These are phyloP conservation scores for Epistrophe grossulariae DNA, from an alignment of 2,888 invertebrate genomes.

Conservation along the genomic window DNA sequence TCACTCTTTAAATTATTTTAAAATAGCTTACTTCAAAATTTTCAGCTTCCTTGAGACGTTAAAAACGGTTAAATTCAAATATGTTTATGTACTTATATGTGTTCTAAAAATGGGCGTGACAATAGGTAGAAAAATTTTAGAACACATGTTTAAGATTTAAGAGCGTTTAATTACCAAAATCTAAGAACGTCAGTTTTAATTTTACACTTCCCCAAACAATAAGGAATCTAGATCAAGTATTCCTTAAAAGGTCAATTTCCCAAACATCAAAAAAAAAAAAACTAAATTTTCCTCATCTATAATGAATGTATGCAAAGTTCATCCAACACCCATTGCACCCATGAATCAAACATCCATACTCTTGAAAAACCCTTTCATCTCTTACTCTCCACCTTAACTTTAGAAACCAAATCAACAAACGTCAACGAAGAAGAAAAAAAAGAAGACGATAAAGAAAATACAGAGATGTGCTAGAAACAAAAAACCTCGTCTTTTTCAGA, in stretches of 20 bases:
- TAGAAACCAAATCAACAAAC: slow-evolving; percentile 22
- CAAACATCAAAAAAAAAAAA: slow-evolving; percentile 4
- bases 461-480: slow-evolving; percentile 19
- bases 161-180: too few relatives aligned
- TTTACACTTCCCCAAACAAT: neutral
- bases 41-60: too few relatives aligned
- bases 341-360: slow-evolving; percentile 35
- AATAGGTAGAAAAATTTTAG: too few relatives aligned
- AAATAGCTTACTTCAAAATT: too few relatives aligned
- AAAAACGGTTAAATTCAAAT: too few relatives aligned
- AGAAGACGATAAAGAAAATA: slow-evolving; percentile 6
- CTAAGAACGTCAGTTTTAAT: too few relatives aligned
- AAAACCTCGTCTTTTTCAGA: slow-evolving; percentile 45
- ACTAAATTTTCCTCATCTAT: slow-evolving; percentile 7
- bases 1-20: too few relatives aligned
- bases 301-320: slow-evolving; percentile 64
- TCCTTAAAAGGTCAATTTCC: slow-evolving; percentile 39
- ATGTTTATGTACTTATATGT: too few relatives aligned
- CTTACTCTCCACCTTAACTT: neutral
- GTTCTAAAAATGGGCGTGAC: too few relatives aligned
- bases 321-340: slow-evolving; percentile 62
- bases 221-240: neutral
- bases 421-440: slow-evolving; percentile 28
- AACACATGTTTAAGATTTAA: too few relatives aligned
- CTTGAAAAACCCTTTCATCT: neutral